A percentile compares a stretch with the other conserved stretches of the same genome.
Conservation (phyloP, 2,888 invertebrate genomes). For the Boloria selene region DNA sequence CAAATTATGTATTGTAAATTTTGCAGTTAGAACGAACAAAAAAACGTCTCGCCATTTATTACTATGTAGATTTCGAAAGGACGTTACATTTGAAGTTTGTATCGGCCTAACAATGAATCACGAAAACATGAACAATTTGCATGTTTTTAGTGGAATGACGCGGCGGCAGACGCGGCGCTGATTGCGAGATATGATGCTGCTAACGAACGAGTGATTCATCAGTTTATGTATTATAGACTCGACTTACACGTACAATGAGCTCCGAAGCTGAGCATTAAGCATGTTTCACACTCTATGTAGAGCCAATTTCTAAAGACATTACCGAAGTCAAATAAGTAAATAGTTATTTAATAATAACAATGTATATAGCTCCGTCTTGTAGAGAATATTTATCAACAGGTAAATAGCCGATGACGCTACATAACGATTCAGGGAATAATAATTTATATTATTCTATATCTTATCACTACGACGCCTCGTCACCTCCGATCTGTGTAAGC, state of each 20-base stretch:
- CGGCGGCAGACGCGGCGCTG: constrained; percentile 16
- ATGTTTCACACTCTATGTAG: background rate
- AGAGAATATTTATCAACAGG: background rate
- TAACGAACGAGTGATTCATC: constrained; percentile 26
- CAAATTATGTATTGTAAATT: too few species aligned
- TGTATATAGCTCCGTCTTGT: background rate
- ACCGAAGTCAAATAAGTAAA: background rate
- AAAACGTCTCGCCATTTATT: background rate
- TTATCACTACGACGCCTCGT: constrained; percentile 17
- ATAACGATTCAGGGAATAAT: background rate
- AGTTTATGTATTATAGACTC: constrained; percentile 17
- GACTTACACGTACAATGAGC: constrained; percentile 13
- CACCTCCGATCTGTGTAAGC: constrained; percentile 12
- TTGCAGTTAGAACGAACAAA: too few species aligned
- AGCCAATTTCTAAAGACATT: background rate
- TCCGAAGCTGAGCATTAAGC: background rate
- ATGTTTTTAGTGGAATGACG: constrained; percentile 12
- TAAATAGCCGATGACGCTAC: background rate
- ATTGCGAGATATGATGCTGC: constrained; percentile 19
- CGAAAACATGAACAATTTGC: constrained; percentile 10
- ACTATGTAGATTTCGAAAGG: background rate
- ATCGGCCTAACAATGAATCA: background rate
- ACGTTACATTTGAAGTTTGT: background rate
- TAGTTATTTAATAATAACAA: background rate
- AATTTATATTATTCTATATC: constrained; percentile 1